A percentile compares a stretch with the other conserved stretches of the same genome.
Conservation (phyloP, 2,113 vertebrate species). For the Oxyruncus cristatus region DNA sequence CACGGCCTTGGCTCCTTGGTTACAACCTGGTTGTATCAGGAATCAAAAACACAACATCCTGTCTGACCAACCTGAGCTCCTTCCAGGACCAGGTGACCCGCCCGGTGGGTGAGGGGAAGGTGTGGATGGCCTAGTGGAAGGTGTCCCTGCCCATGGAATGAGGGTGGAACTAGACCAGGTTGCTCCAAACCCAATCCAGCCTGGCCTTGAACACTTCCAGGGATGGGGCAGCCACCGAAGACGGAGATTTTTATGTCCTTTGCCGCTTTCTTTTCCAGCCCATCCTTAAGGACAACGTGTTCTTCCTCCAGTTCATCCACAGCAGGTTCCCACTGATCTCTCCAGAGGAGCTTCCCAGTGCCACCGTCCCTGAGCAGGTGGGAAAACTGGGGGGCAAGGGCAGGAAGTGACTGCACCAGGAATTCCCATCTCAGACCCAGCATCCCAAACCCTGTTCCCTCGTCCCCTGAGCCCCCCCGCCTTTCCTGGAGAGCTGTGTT, state of each 20-base stretch:
- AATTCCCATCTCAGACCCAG: not conserved
- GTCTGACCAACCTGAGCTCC: no score
- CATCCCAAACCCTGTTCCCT: not conserved
- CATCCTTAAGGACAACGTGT: fast-evolving
- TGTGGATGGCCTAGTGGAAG: not conserved
- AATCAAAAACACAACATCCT: no score
- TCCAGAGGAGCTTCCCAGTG: not conserved
- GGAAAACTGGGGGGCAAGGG: not conserved
- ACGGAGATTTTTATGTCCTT: not conserved
- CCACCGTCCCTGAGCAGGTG: not conserved
- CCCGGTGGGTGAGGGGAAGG: no score
- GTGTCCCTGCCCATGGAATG: not conserved
- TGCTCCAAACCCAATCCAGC: not conserved
- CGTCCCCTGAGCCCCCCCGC: not conserved
- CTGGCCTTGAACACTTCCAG: not conserved
- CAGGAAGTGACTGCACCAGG: not conserved
- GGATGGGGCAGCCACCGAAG: not conserved
- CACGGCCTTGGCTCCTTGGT: no score
- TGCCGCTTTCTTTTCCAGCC: not conserved
- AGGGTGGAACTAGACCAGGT: not conserved
- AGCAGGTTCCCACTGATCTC: fast-evolving
- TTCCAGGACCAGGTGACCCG: no score
- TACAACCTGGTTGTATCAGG: no score
- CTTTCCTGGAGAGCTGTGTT: not conserved
- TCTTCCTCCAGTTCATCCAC: not conserved